These are phyloP conservation scores for Pimephales promelas DNA, from an alignment of 2,113 vertebrate species.

Conservation along the genomic window DNA sequence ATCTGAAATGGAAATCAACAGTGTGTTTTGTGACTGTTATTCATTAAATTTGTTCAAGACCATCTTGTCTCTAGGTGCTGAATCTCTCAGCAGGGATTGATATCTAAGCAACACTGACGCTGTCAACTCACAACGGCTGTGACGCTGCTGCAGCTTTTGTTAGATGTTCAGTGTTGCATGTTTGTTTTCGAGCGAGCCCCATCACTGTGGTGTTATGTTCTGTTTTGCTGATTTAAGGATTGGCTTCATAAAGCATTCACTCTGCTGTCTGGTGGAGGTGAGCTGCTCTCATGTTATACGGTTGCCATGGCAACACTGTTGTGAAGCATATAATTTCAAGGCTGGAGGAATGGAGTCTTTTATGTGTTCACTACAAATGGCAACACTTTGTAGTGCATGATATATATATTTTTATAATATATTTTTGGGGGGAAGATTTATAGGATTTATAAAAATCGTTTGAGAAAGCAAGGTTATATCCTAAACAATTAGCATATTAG, in stretches of 20 bases:
- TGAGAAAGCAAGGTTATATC: neutral
- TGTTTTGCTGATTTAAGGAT: constrained; percentile 8
- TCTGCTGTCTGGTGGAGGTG: neutral
- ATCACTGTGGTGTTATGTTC: neutral
- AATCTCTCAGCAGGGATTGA: constrained; percentile 20
- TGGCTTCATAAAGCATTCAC: constrained; percentile 12
- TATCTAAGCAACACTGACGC: constrained; percentile 2
- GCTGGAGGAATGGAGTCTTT: constrained; percentile 16
- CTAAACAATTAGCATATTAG: neutral
- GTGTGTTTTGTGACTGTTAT: neutral
- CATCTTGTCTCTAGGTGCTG: constrained; percentile 7
- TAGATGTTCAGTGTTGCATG: neutral
- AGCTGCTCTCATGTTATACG: constrained; percentile 4
- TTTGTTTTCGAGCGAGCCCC: neutral
- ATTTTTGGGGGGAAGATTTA: neutral
- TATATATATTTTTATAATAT: neutral
- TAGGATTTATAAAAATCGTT: neutral
- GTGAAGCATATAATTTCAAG: neutral
- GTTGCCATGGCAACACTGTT: constrained; percentile 48
- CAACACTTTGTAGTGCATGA: neutral
- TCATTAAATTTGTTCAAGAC: constrained; percentile 3
- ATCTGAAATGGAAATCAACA: neutral
- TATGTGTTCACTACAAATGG: neutral
- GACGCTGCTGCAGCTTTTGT: constrained; percentile 11
- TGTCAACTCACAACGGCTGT: neutral